phyloP scores from a whole-genome alignment of 2,888 invertebrate species.

The Mermis nigrescens region DNA sequence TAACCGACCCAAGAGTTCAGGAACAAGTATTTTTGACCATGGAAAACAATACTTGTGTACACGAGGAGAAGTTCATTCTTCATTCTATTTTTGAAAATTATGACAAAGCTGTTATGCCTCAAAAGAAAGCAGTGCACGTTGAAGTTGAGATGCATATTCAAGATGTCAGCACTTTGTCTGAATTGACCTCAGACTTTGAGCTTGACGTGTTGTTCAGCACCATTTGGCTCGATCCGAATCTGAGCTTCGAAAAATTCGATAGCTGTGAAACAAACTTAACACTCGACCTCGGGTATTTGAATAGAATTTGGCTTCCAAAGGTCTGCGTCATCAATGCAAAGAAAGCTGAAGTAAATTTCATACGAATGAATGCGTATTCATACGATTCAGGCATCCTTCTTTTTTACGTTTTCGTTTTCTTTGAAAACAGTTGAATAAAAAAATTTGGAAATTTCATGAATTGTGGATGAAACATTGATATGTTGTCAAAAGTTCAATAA shows the following conservation, averaged over 20 bases:
- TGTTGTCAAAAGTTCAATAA: no score
- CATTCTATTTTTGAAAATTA: conserved; percentile 7
- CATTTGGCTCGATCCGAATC: conserved; percentile 10
- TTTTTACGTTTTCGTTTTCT: no score
- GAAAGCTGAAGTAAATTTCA: not conserved
- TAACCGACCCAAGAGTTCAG: no score
- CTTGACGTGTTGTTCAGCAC: conserved; percentile 11
- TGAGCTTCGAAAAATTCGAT: conserved; percentile 1
- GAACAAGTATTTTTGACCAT: no score
- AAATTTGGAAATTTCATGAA: no score
- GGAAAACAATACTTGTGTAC: not conserved
- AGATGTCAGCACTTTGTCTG: conserved; percentile 11
- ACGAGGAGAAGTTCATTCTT: not conserved
- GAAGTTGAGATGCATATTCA: conserved; percentile 13
- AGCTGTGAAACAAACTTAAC: conserved; percentile 8
- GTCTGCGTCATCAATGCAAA: conserved; percentile 7
- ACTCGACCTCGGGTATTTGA: conserved; percentile 10
- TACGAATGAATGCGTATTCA: no score
- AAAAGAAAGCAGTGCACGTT: conserved; percentile 1
- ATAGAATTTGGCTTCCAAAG: conserved; percentile 5
- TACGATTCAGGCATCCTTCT: no score
- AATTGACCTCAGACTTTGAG: conserved; percentile 10
- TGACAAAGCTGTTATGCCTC: conserved; percentile 3
- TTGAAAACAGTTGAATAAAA: no score
- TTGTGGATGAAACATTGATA: no score